Evolutionary conservation across 2,113 vertebrate genomes (phyloP), one percentile per base, ranked within the genome.

Genomic region (Meleagris gallopavo): DNA sequence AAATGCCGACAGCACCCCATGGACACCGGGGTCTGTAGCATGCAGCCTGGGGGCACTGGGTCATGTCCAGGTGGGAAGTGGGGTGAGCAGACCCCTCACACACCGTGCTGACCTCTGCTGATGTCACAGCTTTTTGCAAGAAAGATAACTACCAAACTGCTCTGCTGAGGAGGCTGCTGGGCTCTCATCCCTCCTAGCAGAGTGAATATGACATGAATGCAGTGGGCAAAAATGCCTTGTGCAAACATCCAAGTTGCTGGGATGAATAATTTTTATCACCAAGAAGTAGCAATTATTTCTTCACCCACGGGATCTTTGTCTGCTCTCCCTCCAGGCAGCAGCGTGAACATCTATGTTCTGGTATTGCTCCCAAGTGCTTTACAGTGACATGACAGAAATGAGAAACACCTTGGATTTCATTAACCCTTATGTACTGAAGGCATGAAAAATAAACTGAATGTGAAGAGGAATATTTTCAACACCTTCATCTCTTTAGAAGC

Each of bases 221-320:
- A 77, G 46, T 38, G 77, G 71, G 64, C 29, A 71, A 55, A 77
- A 84, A 84, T 29, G 25, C 25, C 67, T 62, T 62, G 72, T 0
- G 2, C 79, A 70, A 83, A 36, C 77, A 71, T 74, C 11, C 55
- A 57, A 34, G 16, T 72, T 43, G 40, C 38, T 71, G 76, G 45
- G 50, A 71, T 86, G 64, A 89, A 74, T 19, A 54, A 9, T 40
- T 91, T 76, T 75, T 71, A 34, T 83, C 76, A 81, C 76, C 61
- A 88, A 90, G 73, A 81, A 74, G 65, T 30, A 20, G n/a, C 18
- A 64, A 83, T 74, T 91, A 83, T 78, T 94, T 91, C 78, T 89
- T 89, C 41, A 55, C 32, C 24, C 40, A 2, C 19, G 57, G 41
- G 46, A 91, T 83, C 50, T 83, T 41, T 38, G 54, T 41, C 67